Evolutionary conservation across 2,113 vertebrate species (phyloP).

Genomic region (Mesitornis unicolor): DNA sequence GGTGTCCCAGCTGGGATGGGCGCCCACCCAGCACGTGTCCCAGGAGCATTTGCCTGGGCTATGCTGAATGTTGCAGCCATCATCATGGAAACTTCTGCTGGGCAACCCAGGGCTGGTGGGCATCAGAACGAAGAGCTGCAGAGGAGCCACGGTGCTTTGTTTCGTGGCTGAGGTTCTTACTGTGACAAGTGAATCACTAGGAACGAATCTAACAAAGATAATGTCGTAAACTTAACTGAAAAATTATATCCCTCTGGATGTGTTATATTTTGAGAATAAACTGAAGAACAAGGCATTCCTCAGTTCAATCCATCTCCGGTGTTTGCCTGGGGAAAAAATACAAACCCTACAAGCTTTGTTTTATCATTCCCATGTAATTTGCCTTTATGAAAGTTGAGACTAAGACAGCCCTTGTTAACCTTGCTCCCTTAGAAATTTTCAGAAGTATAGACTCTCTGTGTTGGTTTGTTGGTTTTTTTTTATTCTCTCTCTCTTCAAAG

Average conservation of each 20-base stretch:
- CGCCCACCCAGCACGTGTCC: fast-evolving
- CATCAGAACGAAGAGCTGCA: fast-evolving
- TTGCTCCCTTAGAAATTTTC: background rate
- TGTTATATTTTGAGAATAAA: background rate
- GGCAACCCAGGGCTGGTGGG: fast-evolving
- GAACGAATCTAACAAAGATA: background rate
- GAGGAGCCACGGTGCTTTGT: fast-evolving
- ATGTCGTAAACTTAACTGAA: background rate
- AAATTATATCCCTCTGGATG: background rate
- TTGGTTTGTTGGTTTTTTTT: background rate
- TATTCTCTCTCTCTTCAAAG: background rate
- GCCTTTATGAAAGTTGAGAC: background rate
- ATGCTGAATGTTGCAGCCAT: fast-evolving
- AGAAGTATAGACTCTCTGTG: background rate
- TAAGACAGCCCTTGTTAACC: background rate
- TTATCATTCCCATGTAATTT: background rate
- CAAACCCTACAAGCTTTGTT: background rate
- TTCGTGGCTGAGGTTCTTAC: background rate
- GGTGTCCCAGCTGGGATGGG: fast-evolving
- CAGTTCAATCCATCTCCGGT: background rate
- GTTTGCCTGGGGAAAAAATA: background rate
- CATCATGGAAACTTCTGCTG: background rate
- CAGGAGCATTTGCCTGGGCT: fast-evolving
- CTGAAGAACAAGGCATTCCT: background rate
- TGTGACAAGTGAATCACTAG: conserved; percentile 10